Percentiles rank a stretch among this genome's conserved stretches.
These are phyloP conservation scores for Dendropsophus ebraccatus DNA, from an alignment of 2,113 vertebrate species.

Conservation along the genomic window DNA sequence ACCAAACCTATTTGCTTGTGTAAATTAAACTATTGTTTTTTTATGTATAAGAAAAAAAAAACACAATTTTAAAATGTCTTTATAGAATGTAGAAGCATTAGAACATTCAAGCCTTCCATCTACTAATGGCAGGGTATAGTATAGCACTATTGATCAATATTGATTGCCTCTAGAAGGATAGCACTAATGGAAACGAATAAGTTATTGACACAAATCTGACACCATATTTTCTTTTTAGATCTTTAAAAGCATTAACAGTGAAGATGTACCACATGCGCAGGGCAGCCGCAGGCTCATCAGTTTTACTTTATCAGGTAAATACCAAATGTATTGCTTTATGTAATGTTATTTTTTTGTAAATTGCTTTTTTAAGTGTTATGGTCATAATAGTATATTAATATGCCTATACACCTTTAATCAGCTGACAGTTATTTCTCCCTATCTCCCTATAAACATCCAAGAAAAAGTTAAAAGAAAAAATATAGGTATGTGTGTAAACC, in stretches of 20 bases:
- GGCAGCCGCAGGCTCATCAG: conserved; percentile 92
- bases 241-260: conserved; percentile 86
- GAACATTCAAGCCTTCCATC: background rate
- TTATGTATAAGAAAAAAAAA: too few relatives aligned
- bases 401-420: too few relatives aligned
- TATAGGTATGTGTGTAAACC: too few relatives aligned
- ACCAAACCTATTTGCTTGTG: too few relatives aligned
- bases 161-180: background rate
- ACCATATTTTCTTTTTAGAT: conserved; percentile 73
- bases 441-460: too few relatives aligned
- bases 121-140: background rate
- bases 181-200: conserved; percentile 45
- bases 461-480: too few relatives aligned
- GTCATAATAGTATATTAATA: background rate
- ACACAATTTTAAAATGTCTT: too few relatives aligned
- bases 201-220: conserved; percentile 25
- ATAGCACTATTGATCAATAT: conserved; percentile 59
- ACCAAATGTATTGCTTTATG: conserved; percentile 27
- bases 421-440: too few relatives aligned
- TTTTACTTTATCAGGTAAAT: conserved; percentile 91
- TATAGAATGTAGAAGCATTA: background rate
- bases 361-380: background rate
- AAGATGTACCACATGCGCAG: conserved; percentile 82
- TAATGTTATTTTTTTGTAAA: background rate
- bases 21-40: too few relatives aligned